Percentiles rank a stretch among this genome's conserved stretches.
These are phyloP conservation scores for Cyclophora albipunctata DNA, from an alignment of 2,888 invertebrate species.

Conservation along the genomic window DNA sequence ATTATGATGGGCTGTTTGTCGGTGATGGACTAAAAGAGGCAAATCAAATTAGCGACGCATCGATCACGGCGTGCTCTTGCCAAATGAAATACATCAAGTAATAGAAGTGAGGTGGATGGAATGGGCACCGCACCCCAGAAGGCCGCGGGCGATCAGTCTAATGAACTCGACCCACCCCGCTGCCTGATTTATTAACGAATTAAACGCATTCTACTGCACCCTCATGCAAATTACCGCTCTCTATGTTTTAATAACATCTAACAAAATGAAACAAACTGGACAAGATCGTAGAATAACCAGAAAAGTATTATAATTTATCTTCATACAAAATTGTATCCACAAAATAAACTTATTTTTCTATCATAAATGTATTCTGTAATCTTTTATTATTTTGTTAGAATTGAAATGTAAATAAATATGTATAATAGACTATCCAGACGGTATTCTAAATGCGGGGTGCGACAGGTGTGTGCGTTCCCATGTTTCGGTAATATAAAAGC, in stretches of 20 bases:
- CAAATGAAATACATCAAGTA: constrained; percentile 60
- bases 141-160: constrained; percentile 69
- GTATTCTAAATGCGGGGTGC: constrained; percentile 37
- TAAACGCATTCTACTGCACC: constrained; percentile 73
- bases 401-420: constrained; percentile 28
- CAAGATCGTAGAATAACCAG: too few species aligned
- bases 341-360: constrained; percentile 1
- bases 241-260: constrained; percentile 20
- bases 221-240: constrained; percentile 43
- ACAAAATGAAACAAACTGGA: constrained; percentile 8
- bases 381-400: constrained; percentile 10
- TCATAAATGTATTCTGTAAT: not conserved
- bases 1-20: constrained; percentile 6
- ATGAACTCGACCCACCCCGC: constrained; percentile 66
- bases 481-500: constrained; percentile 40
- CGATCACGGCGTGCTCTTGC: constrained; percentile 50
- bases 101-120: constrained; percentile 48
- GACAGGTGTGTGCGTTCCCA: constrained; percentile 57
- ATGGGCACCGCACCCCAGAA: constrained; percentile 62
- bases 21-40: constrained; percentile 19
- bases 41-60: constrained; percentile 44
- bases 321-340: not conserved
- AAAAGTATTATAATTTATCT: constrained; percentile 14
- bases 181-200: constrained; percentile 75
- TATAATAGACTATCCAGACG: constrained; percentile 35